Base-by-base conservation (phyloP, 35 echinoderm and acorn worm genomes). In the Strongylocentrotus purpuratus region DNA sequence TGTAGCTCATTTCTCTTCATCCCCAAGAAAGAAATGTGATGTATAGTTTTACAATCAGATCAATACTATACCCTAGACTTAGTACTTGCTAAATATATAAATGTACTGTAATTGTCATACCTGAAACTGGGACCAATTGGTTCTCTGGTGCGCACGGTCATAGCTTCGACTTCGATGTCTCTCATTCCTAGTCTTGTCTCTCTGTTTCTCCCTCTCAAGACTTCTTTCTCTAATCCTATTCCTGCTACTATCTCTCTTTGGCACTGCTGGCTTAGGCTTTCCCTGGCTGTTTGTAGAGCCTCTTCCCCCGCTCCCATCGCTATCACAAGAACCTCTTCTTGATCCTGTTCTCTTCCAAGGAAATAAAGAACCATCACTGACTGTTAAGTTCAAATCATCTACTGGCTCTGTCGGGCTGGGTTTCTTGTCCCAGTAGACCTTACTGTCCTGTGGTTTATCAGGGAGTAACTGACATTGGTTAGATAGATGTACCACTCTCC, bases 121-220 rank as follows among this genome's bases (percentile, higher is more conserved):
- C 91, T 93, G 46, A 32, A 50, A 93, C 91, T 93, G 91, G 13
- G 91, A 93, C 91, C 91, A 93, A 32, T 93, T 93, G 10, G 91
- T 93, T 47, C 94, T 95, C 61, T 92, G 88, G 55, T 91, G 86
- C 31, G 90, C 92, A 46, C 97, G 86, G 86, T 98, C 97, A 25
- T 97, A 97, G 86, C 97, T 98, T 11, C 94, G 87, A 95, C 97
- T 98, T 52, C 97, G 47, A 33, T 98, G 97, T 48, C 95, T 96
- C 95, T 97, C 97, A 46, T 96, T 70, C 93, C 96, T 96, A 13
- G 46, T 46, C 31, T 94, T 94, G 31, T 98, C 97, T 22, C 95
- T 94, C 50, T 97, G 95, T 46, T 88, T 94, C 17, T 98, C 97
- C 85, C 97, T 61, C 88, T 98, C 97, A 90, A 98, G 95, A 55